Evolutionary conservation across 2,888 invertebrate species (phyloP), one percentile per base, ranked within the genome.

Genomic region (Aphrophora alni): DNA sequence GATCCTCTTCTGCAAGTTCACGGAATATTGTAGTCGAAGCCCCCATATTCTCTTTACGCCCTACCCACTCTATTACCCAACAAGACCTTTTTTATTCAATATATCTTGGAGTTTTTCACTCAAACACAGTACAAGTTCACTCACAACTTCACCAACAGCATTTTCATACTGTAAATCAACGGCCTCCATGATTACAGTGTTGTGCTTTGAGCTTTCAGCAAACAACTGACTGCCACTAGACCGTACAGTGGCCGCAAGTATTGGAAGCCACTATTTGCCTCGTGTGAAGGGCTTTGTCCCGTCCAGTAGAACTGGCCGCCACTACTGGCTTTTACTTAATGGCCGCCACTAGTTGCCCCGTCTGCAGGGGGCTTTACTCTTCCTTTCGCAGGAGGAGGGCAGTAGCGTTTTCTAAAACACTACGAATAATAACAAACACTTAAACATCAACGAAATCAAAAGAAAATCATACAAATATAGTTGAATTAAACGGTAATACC

Each of bases 101-200:
- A 70, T 70, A 14, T 70, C 71, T 77, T 70, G 28, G 17, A 77
- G 38, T 27, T 70, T 69, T 77, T 77, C 77, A 77, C 70, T 77
- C 38, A 70, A 38, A 70, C 33, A 33, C n/a, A 70, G 70, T 59
- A 26, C 27, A 33, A 76, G n/a, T 28, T 68, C 70, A 70, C 70
- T 77, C 33, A 77, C 77, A 69, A 24, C 77, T 21, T 70, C 77
- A 71, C 33, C 70, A 70, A 69, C 21, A 28, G 70, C 70, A 14
- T 70, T 70, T 38, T 70, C 8, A 10, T 68, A 77, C 38, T 70
- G 38, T 25, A 69, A 68, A 71, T 38, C 70, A 70, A 38, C 33
- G 21, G 26, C 68, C 26, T 59, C 70, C 38, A 77, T 70, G 14
- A n/a, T 51, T 68, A n/a, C 17, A 73, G 21, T 21, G 12, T 27